A percentile compares a stretch with the other conserved stretches of the same genome.
Evolutionary conservation across 2,113 vertebrate genomes (phyloP).

Genomic region (Rallus limicola): DNA sequence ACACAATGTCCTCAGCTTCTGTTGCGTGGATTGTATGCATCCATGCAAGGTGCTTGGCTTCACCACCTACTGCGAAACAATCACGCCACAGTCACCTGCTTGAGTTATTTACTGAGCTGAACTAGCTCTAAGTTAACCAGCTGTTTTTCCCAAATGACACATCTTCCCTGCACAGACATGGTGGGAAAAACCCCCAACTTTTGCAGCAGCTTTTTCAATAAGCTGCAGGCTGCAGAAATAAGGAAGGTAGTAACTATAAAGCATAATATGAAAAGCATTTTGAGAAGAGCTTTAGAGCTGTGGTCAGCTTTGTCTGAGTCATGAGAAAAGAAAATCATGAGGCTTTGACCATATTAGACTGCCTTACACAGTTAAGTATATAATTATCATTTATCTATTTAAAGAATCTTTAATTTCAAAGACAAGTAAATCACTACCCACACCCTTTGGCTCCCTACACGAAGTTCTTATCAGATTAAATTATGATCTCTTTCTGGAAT

Average conservation of each 20-base stretch:
- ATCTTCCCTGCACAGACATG: background rate
- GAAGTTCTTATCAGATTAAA: constrained; percentile 35
- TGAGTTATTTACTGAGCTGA: background rate
- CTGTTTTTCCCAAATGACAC: background rate
- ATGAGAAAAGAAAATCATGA: background rate
- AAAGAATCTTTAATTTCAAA: background rate
- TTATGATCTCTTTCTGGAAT: background rate
- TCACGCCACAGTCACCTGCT: background rate
- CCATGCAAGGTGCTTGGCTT: background rate
- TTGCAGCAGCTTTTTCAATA: background rate
- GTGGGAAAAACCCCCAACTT: background rate
- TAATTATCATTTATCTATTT: too few species aligned
- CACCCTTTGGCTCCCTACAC: constrained; percentile 19
- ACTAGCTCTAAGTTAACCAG: background rate
- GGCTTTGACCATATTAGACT: constrained; percentile 11
- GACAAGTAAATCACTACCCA: constrained; percentile 37
- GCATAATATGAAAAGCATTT: background rate
- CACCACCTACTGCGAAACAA: background rate
- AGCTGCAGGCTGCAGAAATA: background rate
- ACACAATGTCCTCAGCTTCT: background rate
- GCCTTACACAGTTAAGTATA: constrained; percentile 2
- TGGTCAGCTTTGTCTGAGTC: constrained; percentile 40
- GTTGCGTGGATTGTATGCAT: background rate
- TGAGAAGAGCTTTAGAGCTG: background rate
- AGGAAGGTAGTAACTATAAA: background rate